Evolutionary conservation across 2,797 vertebrate genomes (phyloP), one percentile per base, ranked within the genome.

Genomic region (Erpetoichthys calabaricus): DNA sequence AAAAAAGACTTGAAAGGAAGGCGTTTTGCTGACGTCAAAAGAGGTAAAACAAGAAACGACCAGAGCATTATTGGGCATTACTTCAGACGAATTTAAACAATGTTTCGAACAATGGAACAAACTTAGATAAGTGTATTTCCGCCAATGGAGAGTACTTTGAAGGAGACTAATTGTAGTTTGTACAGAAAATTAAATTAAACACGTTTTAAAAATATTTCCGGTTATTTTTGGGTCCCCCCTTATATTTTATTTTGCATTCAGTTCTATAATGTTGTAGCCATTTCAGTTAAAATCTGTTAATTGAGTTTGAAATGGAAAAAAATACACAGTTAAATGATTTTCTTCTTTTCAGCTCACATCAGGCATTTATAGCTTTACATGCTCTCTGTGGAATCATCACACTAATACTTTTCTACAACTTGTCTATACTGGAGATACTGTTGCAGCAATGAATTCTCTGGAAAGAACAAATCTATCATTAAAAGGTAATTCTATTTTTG

Each of bases 301-400:
- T 49, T 49, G 7, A 7, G 3, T 49, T 49, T 49, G 1, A n/a
- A 7, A 8, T n/a, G 7, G 42, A 3, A 42, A 49, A 49, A 7
- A 49, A 7, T 7, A 7, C 49, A 49, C n/a, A 7, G 47, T 49
- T n/a, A 49, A 49, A 49, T 7, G 4, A 49, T 67, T 4, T 73
- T 50, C 56, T 57, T 53, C 59, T 80, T 79, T 78, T 47, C 79
- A 99, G 94, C 82, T 99, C 76, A 84, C 95, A 4, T 91, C 91
- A 45, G 89, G 86, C 71, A 94, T 98, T 80, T 98, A 97, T 79
- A 90, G 80, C 76, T 99, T 99, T 73, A 84, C 89, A 0, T 97
- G 90, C 70, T 97, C 91, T 70, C 82, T 98, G 60, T 99, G 94
- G 94, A 95, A 88, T 81, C 91, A 97, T 76, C 92, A 99, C 74